phyloP scores from a whole-genome alignment of 2,113 vertebrate genomes.

The Cyanoliseus patagonus region DNA sequence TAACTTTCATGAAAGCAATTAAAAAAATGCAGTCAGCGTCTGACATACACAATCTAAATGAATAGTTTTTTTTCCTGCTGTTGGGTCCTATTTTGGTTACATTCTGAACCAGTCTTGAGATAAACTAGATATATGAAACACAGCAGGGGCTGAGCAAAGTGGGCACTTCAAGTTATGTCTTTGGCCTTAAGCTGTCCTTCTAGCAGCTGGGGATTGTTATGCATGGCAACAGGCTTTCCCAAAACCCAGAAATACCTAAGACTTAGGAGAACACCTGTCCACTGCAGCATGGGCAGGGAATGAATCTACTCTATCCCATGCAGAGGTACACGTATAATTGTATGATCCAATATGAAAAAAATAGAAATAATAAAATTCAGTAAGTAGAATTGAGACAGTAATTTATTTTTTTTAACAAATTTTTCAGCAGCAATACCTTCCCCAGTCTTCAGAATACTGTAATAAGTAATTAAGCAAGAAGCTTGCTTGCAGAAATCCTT shows the following conservation, averaged over 20 bases:
- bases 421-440: background rate
- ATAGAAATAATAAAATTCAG: background rate
- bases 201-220: background rate
- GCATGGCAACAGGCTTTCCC: background rate
- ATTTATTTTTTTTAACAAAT: background rate
- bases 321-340: background rate
- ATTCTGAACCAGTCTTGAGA: background rate
- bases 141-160: background rate
- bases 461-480: background rate
- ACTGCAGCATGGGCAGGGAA: background rate
- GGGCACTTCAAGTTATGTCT: background rate
- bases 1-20: background rate
- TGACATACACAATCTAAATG: background rate
- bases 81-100: background rate
- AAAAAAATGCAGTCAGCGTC: background rate
- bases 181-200: background rate
- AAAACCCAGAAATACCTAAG: background rate
- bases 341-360: background rate
- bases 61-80: rapidly evolving
- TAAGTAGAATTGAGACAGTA: background rate
- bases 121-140: background rate
- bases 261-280: background rate
- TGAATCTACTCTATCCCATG: background rate
- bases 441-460: background rate
- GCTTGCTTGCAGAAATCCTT: background rate